phyloP scores from a whole-genome alignment of 1,140 invertebrate genomes.

The Pseudomyrmex sp. region DNA sequence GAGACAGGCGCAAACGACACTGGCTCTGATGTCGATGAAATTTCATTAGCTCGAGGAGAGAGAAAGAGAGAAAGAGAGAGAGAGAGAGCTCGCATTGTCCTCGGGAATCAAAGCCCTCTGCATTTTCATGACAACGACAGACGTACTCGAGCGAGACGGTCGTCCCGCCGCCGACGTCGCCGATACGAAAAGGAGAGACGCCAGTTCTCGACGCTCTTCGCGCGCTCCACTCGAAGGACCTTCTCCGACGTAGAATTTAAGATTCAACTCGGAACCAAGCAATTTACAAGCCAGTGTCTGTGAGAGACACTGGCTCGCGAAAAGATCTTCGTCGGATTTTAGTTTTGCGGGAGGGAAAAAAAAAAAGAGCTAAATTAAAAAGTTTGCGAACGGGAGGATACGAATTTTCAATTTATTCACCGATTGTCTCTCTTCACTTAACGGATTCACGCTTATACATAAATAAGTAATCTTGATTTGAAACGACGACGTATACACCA shows the following conservation, averaged over 20 bases:
- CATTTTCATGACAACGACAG: constrained; percentile 66
- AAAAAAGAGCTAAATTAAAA: neutral
- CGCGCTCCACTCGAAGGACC: neutral
- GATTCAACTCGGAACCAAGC: constrained; percentile 34
- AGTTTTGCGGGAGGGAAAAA: neutral
- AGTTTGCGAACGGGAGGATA: neutral
- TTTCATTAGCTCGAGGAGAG: constrained; percentile 64
- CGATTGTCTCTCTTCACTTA: neutral
- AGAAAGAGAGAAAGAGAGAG: constrained; percentile 20
- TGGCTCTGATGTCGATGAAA: constrained; percentile 51
- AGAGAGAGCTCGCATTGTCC: constrained; percentile 54
- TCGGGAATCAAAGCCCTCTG: constrained; percentile 53
- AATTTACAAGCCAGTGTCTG: constrained; percentile 16
- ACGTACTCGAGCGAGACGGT: constrained; percentile 33
- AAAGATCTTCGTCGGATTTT: constrained; percentile 2
- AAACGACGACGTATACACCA: no score
- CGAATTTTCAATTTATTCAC: neutral
- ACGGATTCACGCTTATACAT: neutral
- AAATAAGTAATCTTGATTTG: no score
- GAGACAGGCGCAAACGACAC: constrained; percentile 22
- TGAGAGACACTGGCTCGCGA: neutral
- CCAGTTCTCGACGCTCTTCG: constrained; percentile 25
- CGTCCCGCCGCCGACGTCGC: constrained; percentile 15
- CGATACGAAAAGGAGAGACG: constrained; percentile 46
- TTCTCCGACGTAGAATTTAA: constrained; percentile 28